Percentiles rank a stretch among this genome's conserved stretches.
These are phyloP conservation scores for Pagetopsis macropterus DNA, from an alignment of 2,797 vertebrate genomes.

Conservation along the genomic window DNA sequence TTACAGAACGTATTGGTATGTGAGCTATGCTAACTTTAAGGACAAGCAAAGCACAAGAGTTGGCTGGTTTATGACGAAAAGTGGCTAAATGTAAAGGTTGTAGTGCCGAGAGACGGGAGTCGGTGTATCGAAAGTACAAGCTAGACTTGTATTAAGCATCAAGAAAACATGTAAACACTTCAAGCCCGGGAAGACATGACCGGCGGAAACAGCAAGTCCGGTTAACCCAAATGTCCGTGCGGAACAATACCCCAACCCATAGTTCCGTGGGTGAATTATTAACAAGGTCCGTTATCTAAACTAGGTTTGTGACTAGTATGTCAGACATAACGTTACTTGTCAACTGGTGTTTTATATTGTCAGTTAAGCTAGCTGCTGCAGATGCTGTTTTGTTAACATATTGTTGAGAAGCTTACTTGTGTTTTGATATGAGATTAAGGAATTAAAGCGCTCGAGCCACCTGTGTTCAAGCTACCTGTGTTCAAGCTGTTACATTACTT, in stretches of 20 bases:
- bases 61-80: neutral
- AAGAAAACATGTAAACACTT: too few species aligned
- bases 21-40: neutral
- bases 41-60: neutral
- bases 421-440: too few species aligned
- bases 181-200: too few species aligned
- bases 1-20: neutral
- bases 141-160: too few species aligned
- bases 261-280: too few species aligned
- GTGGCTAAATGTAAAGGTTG: neutral
- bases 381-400: neutral
- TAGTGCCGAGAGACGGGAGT: too few species aligned
- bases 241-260: too few species aligned
- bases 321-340: neutral
- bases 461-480: conserved; percentile 5
- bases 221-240: too few species aligned
- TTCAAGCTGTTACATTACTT: neutral
- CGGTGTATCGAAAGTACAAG: too few species aligned
- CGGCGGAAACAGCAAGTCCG: too few species aligned
- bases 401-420: neutral
- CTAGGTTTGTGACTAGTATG: neutral
- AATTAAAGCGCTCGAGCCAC: neutral
- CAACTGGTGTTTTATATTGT: too few species aligned
- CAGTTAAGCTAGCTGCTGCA: neutral
- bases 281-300: too few species aligned